These are phyloP conservation scores for Brienomyrus longianalis DNA, from an alignment of 2,113 vertebrate genomes.

Conservation along the genomic window DNA sequence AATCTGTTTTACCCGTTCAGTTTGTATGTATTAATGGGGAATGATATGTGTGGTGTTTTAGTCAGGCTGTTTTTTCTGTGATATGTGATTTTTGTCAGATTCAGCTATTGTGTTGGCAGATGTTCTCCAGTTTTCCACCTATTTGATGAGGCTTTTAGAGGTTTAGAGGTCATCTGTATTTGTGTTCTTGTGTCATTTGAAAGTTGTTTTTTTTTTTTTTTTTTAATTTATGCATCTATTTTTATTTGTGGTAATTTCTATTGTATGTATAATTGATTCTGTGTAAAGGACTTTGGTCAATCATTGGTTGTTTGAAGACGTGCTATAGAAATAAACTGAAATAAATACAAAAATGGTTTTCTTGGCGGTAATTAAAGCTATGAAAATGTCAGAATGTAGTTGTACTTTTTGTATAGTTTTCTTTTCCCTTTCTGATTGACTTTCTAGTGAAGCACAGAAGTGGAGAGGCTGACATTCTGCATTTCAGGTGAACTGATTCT, in stretches of 20 bases:
- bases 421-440: background rate
- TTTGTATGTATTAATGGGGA: background rate
- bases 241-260: too few species aligned
- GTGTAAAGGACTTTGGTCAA: too few species aligned
- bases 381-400: background rate
- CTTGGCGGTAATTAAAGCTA: background rate
- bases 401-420: background rate
- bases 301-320: too few species aligned
- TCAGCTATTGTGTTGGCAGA: background rate
- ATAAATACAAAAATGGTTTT: background rate
- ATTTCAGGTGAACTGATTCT: background rate
- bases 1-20: background rate
- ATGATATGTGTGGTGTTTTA: background rate
- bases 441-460: background rate
- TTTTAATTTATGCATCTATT: too few species aligned
- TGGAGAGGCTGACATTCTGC: background rate
- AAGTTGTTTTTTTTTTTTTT: too few species aligned
- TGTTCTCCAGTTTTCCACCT: background rate
- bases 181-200: too few species aligned
- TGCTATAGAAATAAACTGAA: too few species aligned
- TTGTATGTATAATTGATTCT: too few species aligned
- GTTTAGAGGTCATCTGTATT: background rate
- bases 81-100: background rate
- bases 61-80: background rate
- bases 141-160: too few species aligned